Evolutionary conservation across 2,888 invertebrate genomes (phyloP), one percentile per base, ranked within the genome.

Genomic region (Adelognathus sp.): DNA sequence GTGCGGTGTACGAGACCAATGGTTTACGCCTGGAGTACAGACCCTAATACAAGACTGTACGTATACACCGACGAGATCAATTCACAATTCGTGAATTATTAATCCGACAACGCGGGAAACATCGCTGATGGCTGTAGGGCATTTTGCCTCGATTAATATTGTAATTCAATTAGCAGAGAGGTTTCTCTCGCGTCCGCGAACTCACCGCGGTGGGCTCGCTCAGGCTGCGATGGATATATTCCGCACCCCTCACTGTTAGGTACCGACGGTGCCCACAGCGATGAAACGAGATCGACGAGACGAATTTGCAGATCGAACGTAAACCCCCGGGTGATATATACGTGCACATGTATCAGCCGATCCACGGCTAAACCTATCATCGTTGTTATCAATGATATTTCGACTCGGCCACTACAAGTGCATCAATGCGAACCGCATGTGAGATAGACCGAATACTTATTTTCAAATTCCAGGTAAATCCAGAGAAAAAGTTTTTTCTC

Each of bases 121-220:
- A 79, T 72, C 71, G 72, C 79, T 56, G 76, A 72, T 66, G 67
- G 63, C 76, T 63, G 72, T 41, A 50, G 72, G 71, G 72, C 76
- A 63, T 79, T 79, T 79, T 79, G 79, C 76, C 78, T 80, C 82
- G 79, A 80, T 83, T 83, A 82, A 83, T 81, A 83, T 83, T 83
- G 78, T 81, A 83, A 79, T 83, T 83, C 80, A 83, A 76, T 83
- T 83, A 83, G 79, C 79, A 46, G 58, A 70, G 69, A 29, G 66
- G 44, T 44, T 64, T 73, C 64, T 31, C 54, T 63, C 31, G 64
- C 44, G 63, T 56, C 54, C 63, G 46, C 58, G 29, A 66, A 67
- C 36, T 70, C 63, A 63, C 54, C 41, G 46, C 41, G 50, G 36
- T 73, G 67, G 78, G 60, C 79, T 81, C 52, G 66, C 41, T 73